phyloP scores from a whole-genome alignment of 2,113 vertebrate species.

The Serinus canaria region DNA sequence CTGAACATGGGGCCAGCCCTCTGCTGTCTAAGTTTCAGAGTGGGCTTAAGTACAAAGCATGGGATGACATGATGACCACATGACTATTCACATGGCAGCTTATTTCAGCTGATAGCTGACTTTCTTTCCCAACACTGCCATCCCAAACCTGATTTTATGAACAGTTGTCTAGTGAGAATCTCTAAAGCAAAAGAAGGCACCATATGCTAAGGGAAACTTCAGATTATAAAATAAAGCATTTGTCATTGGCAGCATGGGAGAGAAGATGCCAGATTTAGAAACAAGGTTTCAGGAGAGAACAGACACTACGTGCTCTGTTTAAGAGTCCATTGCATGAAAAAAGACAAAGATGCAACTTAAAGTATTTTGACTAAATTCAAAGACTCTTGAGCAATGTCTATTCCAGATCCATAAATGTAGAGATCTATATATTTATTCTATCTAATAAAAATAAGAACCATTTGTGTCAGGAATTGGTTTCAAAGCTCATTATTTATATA shows the following conservation, averaged over 20 bases:
- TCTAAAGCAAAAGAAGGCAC: neutral
- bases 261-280: neutral
- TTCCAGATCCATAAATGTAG: neutral
- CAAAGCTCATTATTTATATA: neutral
- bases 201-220: constrained; percentile 3
- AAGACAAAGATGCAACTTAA: neutral
- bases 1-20: neutral
- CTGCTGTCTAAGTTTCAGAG: neutral
- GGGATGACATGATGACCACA: neutral
- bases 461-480: neutral
- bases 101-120: neutral
- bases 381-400: neutral
- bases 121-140: neutral
- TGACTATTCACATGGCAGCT: neutral
- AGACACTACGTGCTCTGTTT: neutral
- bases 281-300: neutral
- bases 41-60: neutral
- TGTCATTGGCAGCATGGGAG: neutral
- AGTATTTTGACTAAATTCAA: neutral
- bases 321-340: neutral
- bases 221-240: neutral
- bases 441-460: neutral
- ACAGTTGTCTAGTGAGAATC: neutral
- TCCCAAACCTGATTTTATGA: neutral
- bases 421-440: neutral